A percentile compares a stretch with the other conserved stretches of the same genome.
phyloP scores from a whole-genome alignment of 2,113 vertebrate species.

The Lophochroa leadbeateri region DNA sequence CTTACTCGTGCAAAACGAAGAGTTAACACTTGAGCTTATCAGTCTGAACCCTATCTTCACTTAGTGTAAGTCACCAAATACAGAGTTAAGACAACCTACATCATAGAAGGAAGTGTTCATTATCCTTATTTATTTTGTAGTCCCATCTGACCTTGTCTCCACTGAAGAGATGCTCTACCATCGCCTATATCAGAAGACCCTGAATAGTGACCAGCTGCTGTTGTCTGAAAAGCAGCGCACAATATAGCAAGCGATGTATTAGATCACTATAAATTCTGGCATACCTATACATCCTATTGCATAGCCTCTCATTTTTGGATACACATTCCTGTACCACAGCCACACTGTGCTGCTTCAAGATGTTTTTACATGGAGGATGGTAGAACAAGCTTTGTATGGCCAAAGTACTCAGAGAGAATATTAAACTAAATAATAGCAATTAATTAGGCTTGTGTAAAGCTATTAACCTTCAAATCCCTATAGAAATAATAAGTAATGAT shows the following conservation, averaged over 20 bases:
- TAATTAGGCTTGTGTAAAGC: constrained; percentile 64
- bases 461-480: constrained; percentile 60
- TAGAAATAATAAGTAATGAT: constrained; percentile 12
- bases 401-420: background rate
- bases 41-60: too few species aligned
- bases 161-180: background rate
- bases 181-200: rapidly evolving
- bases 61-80: background rate
- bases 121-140: background rate
- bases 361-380: background rate
- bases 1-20: background rate
- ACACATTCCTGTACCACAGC: rapidly evolving
- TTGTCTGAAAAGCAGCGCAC: background rate
- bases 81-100: background rate
- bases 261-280: background rate
- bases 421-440: constrained; percentile 65
- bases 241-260: background rate
- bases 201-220: rapidly evolving
- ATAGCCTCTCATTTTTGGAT: rapidly evolving
- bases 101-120: background rate
- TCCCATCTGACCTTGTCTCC: background rate
- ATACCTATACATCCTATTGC: background rate
- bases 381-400: background rate
- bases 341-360: rapidly evolving
- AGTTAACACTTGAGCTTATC: background rate